Evolutionary conservation across 2,113 vertebrate species (phyloP), one percentile per base, ranked within the genome.

Genomic region (Lutjanus erythropterus): DNA sequence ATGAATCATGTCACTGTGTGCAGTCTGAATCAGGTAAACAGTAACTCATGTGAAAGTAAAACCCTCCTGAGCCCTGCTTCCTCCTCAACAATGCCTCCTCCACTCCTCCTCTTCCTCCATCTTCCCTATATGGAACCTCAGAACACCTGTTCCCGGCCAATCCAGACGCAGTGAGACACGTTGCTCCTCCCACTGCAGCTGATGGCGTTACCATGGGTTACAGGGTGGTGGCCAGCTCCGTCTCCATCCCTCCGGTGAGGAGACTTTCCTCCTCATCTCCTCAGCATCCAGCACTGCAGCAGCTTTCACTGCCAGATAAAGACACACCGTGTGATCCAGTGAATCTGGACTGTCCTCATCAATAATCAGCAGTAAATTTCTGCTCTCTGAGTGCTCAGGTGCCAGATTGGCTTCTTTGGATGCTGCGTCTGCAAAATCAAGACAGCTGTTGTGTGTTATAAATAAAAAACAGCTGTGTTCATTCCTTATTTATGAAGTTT

Each of bases 131-230:
- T 78, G 90, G 86, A 92, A 83, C 84, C 92, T 95, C 94, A 89
- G 92, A 66, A 93, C 94, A 94, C 91, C 90, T 88, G 87, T 83
- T 91, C 78, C 71, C 39, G 66, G 79, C 95, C 95, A 94, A 95
- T 95, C 91, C 83, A 10, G 50, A 58, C 31, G 12, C 78, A 62
- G 49, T 3, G 49, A 66, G 18, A 31, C 42, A 9, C 18, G 9
- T 10, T n/a, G 80, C 94, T 90, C 93, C 94, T 87, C 95, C 94
- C 89, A 89, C 90, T 93, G 93, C 93, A 94, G 89, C 84, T 82
- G 89, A 86, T 81, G 81, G 77, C 27, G 88, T 94, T 92, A 73
- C 88, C 84, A 90, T 92, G 92, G 92, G 92, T 92, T 92, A 94
- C 94, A 85, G 92, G 93, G 94, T 92, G 92, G 91, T 88, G 93